Conservation (phyloP, 53 echinoderm and acorn worm species). For the Arbacia lixula region DNA sequence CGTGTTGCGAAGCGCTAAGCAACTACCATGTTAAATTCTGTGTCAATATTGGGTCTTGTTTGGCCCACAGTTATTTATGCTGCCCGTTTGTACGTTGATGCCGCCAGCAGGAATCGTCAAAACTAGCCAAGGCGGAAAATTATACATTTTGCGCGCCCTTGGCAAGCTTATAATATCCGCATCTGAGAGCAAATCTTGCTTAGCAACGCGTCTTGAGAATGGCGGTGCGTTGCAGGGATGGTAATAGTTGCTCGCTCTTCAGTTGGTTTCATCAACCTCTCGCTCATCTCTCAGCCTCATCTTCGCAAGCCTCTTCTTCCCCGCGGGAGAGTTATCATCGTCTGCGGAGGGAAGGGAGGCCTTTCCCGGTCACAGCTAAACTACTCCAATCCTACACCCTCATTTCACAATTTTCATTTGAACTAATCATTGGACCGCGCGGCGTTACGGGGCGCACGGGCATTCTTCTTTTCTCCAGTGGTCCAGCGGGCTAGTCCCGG, state of each 20-base stretch:
- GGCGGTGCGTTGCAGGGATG: not conserved
- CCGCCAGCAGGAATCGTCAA: slow-evolving; percentile 53
- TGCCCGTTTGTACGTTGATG: slow-evolving; percentile 53
- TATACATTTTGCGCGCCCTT: slow-evolving; percentile 56
- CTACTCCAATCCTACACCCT: slow-evolving; percentile 53
- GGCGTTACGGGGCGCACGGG: slow-evolving; percentile 33
- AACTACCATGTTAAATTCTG: slow-evolving; percentile 60
- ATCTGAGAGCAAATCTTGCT: slow-evolving; percentile 46
- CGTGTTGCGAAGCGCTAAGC: slow-evolving; percentile 41
- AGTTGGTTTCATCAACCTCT: slow-evolving; percentile 15
- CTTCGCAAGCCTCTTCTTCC: slow-evolving; percentile 40
- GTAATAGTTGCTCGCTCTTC: slow-evolving; percentile 42
- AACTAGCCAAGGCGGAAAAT: slow-evolving; percentile 57
- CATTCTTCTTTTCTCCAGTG: slow-evolving; percentile 49
- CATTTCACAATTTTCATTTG: slow-evolving; percentile 37
- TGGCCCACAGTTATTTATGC: slow-evolving; percentile 57
- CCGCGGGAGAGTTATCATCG: slow-evolving; percentile 45
- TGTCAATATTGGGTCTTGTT: slow-evolving; percentile 62
- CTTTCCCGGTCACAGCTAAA: slow-evolving; percentile 52
- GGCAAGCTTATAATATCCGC: slow-evolving; percentile 59
- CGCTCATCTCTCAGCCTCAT: slow-evolving; percentile 10
- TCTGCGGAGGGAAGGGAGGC: slow-evolving; percentile 48
- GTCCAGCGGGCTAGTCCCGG: slow-evolving; percentile 50
- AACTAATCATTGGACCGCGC: slow-evolving; percentile 36
- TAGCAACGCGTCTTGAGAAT: slow-evolving; percentile 50